Base-by-base conservation (phyloP, 2,888 invertebrate species). In the Macropis europaea region DNA sequence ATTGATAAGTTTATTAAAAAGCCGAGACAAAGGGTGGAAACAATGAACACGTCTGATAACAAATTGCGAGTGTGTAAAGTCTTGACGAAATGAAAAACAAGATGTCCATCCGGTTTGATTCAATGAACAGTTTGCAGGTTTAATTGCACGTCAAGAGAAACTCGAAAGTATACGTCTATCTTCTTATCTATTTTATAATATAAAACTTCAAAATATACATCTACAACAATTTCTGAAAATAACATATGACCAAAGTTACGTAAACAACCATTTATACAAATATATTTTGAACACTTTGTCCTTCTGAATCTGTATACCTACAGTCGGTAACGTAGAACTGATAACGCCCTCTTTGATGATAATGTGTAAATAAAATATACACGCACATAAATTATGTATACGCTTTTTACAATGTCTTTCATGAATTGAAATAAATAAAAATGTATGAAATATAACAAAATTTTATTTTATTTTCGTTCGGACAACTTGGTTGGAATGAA, bases 1-100 rank as follows among this genome's bases (percentile, higher is more conserved):
- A 11, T 42, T n/a, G 54, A 62, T 52, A 54, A 54, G 22, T 24
- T 48, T 38, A 43, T 4, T 24, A 22, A 38, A 60, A 70, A 61
- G 13, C 34, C 17, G 6, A 53, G 32, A 57, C 69, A 72, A 69
- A 69, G 62, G 40, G 13, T 56, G 56, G 50, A 69, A 69, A 54
- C 38, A 57, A 72, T 56, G 70, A 56, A 28, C 24, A 17, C 7
- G 13, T 26, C 5, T n/a, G 62, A 56, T 72, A 69, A 63, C 30
- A 42, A 32, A 47, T 57, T 36, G 36, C 36, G 22, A 53, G 54
- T 45, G 28, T 30, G 6, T 17, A 17, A 3, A 42, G 30, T 9
- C 1, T 6, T 28, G 9, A 42, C 15, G 13, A 11, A 47, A 59
- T 28, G 30, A 30, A 32, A 62, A 68, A 13, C n/a, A 11, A 32